Conservation (phyloP, 1,140 invertebrate genomes). For the Maconellicoccus hirsutus region DNA sequence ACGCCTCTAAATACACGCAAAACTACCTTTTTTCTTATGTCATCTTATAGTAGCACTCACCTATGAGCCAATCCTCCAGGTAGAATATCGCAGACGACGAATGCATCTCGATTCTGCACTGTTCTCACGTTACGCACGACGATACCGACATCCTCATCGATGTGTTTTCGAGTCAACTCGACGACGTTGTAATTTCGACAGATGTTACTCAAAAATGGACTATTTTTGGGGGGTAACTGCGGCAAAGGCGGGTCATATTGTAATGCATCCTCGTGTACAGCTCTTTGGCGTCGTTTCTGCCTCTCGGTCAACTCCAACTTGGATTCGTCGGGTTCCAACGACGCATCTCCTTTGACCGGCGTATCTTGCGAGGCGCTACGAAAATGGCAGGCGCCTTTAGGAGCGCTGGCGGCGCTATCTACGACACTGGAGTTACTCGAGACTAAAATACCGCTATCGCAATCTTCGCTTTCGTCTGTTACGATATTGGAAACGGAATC, state of each 20-base stretch:
- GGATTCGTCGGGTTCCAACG: not conserved
- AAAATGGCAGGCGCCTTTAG: slow-evolving; percentile 30
- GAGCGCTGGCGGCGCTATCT: slow-evolving; percentile 44
- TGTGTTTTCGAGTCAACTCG: slow-evolving; percentile 49
- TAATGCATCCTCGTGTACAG: not conserved
- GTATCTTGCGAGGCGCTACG: slow-evolving; percentile 25
- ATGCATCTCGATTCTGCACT: slow-evolving; percentile 52
- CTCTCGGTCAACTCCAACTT: slow-evolving; percentile 24
- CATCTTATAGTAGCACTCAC: slow-evolving; percentile 40
- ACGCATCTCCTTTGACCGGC: not conserved
- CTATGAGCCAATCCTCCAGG: slow-evolving; percentile 63
- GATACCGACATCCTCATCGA: slow-evolving; percentile 63
- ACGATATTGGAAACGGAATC: slow-evolving; percentile 15
- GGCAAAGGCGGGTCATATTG: slow-evolving; percentile 24
- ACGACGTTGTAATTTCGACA: slow-evolving; percentile 43
- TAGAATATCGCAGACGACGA: slow-evolving; percentile 71
- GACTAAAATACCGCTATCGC: slow-evolving; percentile 61
- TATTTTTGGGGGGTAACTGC: slow-evolving; percentile 25
- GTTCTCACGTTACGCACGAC: slow-evolving; percentile 62
- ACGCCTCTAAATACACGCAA: no score
- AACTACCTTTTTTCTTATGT: no score
- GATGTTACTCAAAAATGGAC: slow-evolving; percentile 29
- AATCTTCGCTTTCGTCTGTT: slow-evolving; percentile 40
- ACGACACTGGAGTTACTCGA: slow-evolving; percentile 53
- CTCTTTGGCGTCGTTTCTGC: slow-evolving; percentile 24